Conservation (phyloP, 2,888 invertebrate genomes). For the Lasioglossum pauxillum region DNA sequence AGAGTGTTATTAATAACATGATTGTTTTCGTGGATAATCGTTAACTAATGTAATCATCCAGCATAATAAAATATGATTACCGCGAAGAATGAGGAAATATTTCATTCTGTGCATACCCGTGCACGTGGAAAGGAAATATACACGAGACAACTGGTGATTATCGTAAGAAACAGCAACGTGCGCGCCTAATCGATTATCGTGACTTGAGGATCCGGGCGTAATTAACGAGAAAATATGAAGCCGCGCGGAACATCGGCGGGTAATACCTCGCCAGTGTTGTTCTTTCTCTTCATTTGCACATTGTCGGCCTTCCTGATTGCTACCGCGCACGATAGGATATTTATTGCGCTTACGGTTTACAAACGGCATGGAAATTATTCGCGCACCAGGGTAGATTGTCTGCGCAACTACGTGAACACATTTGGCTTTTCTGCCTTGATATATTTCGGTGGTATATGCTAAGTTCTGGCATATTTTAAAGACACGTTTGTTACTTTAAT, state of each 20-base stretch:
- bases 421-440: conserved; percentile 34
- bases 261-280: conserved; percentile 27
- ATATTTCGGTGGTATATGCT: conserved; percentile 15
- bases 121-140: neutral
- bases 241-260: neutral
- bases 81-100: too few relatives aligned
- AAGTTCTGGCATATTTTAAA: conserved; percentile 24
- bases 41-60: too few relatives aligned
- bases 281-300: conserved; percentile 56
- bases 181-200: conserved; percentile 47
- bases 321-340: conserved; percentile 67
- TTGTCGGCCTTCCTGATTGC: conserved; percentile 59
- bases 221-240: conserved; percentile 56
- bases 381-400: conserved; percentile 10
- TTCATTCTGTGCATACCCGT: too few relatives aligned
- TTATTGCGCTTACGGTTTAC: conserved; percentile 65
- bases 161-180: neutral
- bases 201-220: conserved; percentile 11
- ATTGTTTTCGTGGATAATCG: too few relatives aligned
- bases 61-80: too few relatives aligned
- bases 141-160: neutral
- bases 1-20: too few relatives aligned
- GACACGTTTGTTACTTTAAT: neutral
- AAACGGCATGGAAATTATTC: conserved; percentile 65
- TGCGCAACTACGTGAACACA: conserved; percentile 18